Base-by-base conservation (phyloP, 2,797 vertebrate genomes). In the Gymnocypris eckloni region DNA sequence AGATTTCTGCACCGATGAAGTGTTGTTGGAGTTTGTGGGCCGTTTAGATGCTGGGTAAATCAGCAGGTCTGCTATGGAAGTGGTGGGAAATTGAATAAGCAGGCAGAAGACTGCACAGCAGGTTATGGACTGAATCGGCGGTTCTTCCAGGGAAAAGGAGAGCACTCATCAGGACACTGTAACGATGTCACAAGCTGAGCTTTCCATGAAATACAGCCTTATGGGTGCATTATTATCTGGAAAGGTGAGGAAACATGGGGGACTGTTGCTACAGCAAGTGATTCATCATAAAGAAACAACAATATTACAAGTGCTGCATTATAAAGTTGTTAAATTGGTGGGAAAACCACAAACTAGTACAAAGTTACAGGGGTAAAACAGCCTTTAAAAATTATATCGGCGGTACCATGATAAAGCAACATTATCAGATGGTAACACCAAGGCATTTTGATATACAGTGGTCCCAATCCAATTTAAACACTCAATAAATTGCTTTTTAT, bases 11-110 rank as follows among this genome's bases (percentile, higher is more conserved):
- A 66, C 82, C 75, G 83, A 87, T 92, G 91, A 91, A 90, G 86
- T 71, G 81, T 86, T 90, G 90, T 86, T 90, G 88, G 90, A 75
- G 87, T 91, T 90, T 88, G 85, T 88, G 90, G 84, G 76, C 81
- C 67, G 88, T 90, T 91, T 72, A 85, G 80, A 85, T n/a, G 50
- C 83, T 59, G 52, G 50, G 52, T 85, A 89, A 81, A 92, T 93
- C 92, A 90, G 92, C 88, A 88, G 79, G 87, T 83, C 86, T 90
- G 79, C 86, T 90, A 88, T 72, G 69, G 87, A 56, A 82, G 87
- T 71, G 85, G 33, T 84, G 72, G 39, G 33, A 48, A 72, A 87
- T 72, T 41, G 69, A 86, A 86, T 69, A 75, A 81, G 64, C 37
- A 54, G 70, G 16, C n/a, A 77, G 25, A 77, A 76, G 48, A 69